phyloP scores from a whole-genome alignment of 2,888 invertebrate genomes.

The Noctua comes region DNA sequence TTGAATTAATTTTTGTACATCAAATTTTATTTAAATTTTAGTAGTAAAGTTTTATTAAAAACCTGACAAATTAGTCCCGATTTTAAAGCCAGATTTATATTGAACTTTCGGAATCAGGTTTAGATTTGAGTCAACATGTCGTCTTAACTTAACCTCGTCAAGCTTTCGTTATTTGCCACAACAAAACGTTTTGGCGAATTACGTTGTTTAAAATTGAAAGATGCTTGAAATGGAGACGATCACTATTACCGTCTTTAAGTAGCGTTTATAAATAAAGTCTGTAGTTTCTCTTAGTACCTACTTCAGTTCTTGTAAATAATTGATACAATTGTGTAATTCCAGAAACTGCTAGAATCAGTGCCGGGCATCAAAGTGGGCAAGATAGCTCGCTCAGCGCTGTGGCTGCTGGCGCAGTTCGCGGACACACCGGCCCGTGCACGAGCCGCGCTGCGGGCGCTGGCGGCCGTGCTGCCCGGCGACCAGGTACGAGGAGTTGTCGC shows the following conservation, averaged over 20 bases:
- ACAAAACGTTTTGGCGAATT: background rate
- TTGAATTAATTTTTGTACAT: background rate
- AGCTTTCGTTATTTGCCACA: background rate
- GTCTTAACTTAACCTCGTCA: no score
- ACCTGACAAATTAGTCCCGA: no score
- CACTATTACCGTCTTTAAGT: background rate
- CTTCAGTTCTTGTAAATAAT: background rate
- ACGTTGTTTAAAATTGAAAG: background rate
- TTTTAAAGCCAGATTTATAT: background rate
- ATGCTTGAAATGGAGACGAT: background rate
- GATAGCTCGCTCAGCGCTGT: conserved; percentile 97
- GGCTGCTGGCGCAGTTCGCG: conserved; percentile 99
- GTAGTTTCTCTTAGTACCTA: background rate
- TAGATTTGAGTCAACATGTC: background rate
- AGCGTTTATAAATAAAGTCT: no score
- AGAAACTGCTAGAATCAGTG: conserved; percentile 95
- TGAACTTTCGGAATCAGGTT: no score
- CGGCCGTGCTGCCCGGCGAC: conserved; percentile 74
- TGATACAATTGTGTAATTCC: background rate
- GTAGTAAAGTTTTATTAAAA: no score
- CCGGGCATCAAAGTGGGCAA: conserved; percentile 96
- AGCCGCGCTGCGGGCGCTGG: conserved; percentile 94
- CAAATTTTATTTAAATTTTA: no score
- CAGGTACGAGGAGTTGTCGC: conserved; percentile 40
- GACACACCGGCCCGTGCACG: conserved; percentile 94